Conservation (phyloP, 2,888 invertebrate species). For the Trachelus troglodyta region DNA sequence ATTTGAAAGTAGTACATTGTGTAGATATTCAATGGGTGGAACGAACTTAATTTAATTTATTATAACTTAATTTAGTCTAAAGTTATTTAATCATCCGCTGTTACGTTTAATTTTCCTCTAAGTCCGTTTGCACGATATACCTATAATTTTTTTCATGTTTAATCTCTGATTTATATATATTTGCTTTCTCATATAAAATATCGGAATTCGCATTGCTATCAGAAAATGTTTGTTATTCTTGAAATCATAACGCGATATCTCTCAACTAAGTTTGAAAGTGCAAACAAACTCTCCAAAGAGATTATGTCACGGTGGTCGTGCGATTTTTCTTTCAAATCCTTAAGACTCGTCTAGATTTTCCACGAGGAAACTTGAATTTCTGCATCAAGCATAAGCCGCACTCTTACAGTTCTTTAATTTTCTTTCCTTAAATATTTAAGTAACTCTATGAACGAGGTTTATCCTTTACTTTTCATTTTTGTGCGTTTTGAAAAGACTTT, state of each 20-base stretch:
- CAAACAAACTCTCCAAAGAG: conserved; percentile 1
- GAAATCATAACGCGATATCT: not conserved
- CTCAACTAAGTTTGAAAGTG: conserved; percentile 5
- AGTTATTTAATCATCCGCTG: not conserved
- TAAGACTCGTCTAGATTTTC: not conserved
- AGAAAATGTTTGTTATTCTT: conserved; percentile 15
- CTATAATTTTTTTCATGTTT: not conserved
- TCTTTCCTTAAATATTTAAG: too few species aligned
- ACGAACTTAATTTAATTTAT: not conserved
- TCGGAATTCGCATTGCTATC: not conserved
- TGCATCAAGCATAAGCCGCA: not conserved
- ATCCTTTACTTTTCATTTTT: not conserved
- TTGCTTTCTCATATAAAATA: not conserved
- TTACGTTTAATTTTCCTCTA: not conserved
- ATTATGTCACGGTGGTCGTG: not conserved
- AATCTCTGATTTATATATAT: not conserved
- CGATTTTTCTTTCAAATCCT: not conserved
- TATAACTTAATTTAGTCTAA: not conserved
- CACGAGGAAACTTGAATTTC: not conserved
- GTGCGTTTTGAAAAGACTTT: not conserved
- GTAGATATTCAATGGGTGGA: not conserved
- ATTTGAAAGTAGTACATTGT: not conserved
- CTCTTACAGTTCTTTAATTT: not conserved
- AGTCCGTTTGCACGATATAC: not conserved
- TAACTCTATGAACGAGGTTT: not conserved